Conservation (phyloP, 2,888 invertebrate species). For the Tipula helvola region DNA sequence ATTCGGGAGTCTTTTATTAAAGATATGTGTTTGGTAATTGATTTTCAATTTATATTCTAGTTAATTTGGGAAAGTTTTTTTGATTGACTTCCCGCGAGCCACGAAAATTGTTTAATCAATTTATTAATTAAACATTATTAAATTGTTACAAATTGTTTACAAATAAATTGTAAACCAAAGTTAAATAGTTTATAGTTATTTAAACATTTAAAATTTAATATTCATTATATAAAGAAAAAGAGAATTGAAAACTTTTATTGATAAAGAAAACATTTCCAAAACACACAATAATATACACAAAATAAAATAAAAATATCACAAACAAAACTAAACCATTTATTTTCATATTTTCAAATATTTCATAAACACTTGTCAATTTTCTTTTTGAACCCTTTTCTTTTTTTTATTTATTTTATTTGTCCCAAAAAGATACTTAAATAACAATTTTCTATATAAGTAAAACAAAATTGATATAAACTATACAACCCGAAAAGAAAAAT, state of each 20-base stretch:
- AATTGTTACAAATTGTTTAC: too few species aligned
- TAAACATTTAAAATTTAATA: not conserved
- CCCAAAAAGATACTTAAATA: slow-evolving; percentile 4
- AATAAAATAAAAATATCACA: not conserved
- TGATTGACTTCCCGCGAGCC: too few species aligned
- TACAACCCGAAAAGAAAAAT: not conserved
- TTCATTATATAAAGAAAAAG: not conserved
- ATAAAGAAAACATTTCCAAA: not conserved
- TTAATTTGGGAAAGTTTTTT: too few species aligned
- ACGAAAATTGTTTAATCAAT: too few species aligned
- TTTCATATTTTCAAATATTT: not conserved
- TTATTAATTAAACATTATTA: not conserved
- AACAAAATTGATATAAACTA: not conserved
- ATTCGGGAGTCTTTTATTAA: too few species aligned
- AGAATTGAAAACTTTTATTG: not conserved
- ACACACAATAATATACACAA: not conserved
- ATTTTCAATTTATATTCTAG: too few species aligned
- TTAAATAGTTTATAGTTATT: not conserved
- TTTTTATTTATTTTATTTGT: not conserved
- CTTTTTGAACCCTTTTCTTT: not conserved
- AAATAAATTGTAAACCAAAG: not conserved
- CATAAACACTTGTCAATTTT: slow-evolving; percentile 4
- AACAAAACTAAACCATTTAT: not conserved
- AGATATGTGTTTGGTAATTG: too few species aligned
- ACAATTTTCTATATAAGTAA: not conserved